Percentiles rank a stretch among this genome's conserved stretches.
Evolutionary conservation across 2,888 invertebrate genomes (phyloP).

Genomic region (Epsilonema sp.): DNA sequence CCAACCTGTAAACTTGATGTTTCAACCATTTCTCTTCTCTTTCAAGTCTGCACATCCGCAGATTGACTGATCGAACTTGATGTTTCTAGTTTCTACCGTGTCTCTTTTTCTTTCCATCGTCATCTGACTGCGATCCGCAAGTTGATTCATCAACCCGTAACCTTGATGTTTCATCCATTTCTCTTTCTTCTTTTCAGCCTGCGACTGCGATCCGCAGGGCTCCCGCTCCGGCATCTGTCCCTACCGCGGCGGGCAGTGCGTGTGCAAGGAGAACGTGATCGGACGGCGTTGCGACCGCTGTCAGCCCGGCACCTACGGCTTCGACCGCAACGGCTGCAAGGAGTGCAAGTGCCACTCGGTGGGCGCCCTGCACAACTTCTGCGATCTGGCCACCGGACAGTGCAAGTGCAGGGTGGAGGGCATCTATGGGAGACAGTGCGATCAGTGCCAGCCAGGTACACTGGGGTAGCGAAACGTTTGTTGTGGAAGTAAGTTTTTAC

Average conservation of each 20-base stretch:
- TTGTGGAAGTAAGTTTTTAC: no score
- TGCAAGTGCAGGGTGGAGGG: slow-evolving; percentile 66
- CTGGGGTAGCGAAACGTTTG: no score
- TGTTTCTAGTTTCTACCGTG: no score
- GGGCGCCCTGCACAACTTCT: slow-evolving; percentile 80
- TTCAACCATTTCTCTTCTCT: no score
- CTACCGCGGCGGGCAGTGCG: slow-evolving; percentile 62
- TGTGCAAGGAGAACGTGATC: slow-evolving; percentile 66
- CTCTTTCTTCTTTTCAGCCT: slow-evolving; percentile 40
- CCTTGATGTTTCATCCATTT: neutral
- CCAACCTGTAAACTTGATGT: no score
- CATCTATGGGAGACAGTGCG: slow-evolving; percentile 81
- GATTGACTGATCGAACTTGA: no score
- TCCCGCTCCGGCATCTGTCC: slow-evolving; percentile 71
- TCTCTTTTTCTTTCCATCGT: no score
- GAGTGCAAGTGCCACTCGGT: slow-evolving; percentile 89
- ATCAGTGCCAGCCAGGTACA: slow-evolving; percentile 87
- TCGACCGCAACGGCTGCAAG: slow-evolving; percentile 81
- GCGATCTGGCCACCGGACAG: slow-evolving; percentile 70
- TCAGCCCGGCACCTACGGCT: slow-evolving; percentile 78
- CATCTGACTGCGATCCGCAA: neutral
- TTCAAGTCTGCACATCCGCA: no score
- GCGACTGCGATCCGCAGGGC: slow-evolving; percentile 83
- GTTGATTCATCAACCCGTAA: no score
- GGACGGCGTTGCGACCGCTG: slow-evolving; percentile 75